Base-by-base conservation (phyloP, 1,140 invertebrate genomes). In the Bemisia tabaci region DNA sequence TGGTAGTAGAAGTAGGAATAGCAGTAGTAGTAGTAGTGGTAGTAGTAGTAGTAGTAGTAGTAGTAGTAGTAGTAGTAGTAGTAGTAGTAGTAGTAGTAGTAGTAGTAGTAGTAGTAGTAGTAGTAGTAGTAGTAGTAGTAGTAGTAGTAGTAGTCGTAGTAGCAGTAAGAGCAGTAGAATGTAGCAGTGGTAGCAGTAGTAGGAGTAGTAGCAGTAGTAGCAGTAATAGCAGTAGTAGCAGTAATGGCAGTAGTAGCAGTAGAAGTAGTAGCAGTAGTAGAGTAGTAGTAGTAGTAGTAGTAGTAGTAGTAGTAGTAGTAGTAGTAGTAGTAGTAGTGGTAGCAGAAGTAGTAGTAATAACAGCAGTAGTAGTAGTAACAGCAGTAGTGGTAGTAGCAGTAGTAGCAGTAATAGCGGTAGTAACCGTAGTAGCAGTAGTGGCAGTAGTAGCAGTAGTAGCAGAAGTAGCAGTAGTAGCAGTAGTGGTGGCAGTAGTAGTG, bases 261-360 rank as follows among this genome's bases (percentile, higher is more conserved):
- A 64, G 62, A 23, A n/a, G n/a, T n/a, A n/a, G n/a, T n/a, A n/a
- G n/a, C n/a, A n/a, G n/a, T n/a, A n/a, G n/a, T n/a, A n/a, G 33
- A n/a, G 66, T 59, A 64, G 60, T 48, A 61, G 66, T 64, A 62
- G 65, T 62, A 59, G 65, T 66, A 62, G 65, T 62, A 59, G 65
- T 66, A 62, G 58, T 62, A 33, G 60, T 27, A 21, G 59, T 62
- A 62, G 59, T 62, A 66, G 26, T 26, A 59, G 59, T 62, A 63
- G 59, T 62, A 59, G 59, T 66, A 62, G 60, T 62, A n/a, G 65
- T 27, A 26, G 65, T 21, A 26, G n/a, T n/a, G n/a, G n/a, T n/a
- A n/a, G n/a, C n/a, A n/a, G n/a, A n/a, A n/a, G n/a, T n/a, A n/a
- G n/a, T 66, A 62, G 65, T 59, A 24, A 27, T 66, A 26, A 60